These are phyloP conservation scores for Gymnorhina tibicen DNA, from an alignment of 2,113 vertebrate genomes.

Conservation along the genomic window DNA sequence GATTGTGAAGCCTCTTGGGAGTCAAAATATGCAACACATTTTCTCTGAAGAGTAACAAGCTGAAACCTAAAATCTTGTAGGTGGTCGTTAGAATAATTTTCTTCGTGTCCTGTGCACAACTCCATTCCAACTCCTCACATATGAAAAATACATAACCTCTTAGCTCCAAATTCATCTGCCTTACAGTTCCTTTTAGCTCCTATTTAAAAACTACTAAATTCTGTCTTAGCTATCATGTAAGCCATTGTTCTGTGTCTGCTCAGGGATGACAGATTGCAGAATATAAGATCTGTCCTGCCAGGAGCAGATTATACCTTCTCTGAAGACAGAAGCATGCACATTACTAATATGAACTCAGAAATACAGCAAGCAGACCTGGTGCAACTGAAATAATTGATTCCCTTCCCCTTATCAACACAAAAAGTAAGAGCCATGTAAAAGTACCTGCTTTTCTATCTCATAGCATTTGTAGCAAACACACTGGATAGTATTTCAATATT, in stretches of 20 bases:
- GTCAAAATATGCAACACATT: background rate
- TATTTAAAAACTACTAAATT: background rate
- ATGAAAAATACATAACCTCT: slow-evolving; percentile 11
- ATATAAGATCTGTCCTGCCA: background rate
- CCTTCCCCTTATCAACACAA: background rate
- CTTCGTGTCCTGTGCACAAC: background rate
- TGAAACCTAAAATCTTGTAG: background rate
- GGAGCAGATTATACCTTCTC: background rate
- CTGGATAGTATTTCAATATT: background rate
- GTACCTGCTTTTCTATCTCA: background rate
- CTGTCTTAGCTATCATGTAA: background rate
- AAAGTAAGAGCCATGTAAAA: background rate
- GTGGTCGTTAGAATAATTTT: background rate
- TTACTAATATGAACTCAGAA: background rate
- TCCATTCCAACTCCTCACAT: background rate
- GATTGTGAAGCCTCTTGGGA: background rate
- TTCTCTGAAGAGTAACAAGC: background rate
- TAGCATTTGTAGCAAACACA: background rate
- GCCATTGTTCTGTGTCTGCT: background rate
- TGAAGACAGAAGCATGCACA: background rate
- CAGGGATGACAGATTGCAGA: background rate
- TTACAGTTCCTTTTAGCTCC: background rate
- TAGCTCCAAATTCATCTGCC: background rate
- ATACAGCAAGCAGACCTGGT: background rate
- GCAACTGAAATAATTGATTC: background rate